Evolutionary conservation across 2,113 vertebrate genomes (phyloP), one percentile per base, ranked within the genome.

Genomic region (Cyanoliseus patagonus): DNA sequence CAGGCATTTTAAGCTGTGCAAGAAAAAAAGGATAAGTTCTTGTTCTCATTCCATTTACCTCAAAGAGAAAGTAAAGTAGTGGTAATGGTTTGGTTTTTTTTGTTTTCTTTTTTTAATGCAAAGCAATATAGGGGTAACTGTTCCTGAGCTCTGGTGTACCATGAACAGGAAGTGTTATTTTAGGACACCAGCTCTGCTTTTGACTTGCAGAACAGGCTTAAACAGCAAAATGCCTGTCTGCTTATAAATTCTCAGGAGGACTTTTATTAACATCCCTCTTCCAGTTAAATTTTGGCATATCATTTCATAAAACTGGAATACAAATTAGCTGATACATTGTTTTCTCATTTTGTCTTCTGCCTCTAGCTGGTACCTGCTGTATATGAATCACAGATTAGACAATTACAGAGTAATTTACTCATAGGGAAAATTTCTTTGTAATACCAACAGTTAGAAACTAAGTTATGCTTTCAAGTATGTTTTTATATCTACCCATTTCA

Each of bases 281-380:
- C 74, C 7, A 77, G 63, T 78, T 81, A 90, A 70, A 68, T 74
- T 93, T 84, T 90, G 63, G 17, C n/a, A 53, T 59, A 61, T 63
- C 22, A 55, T 90, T 93, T 86, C 35, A 74, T 90, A 90, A 91
- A 85, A 74, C n/a, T 16, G 5, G 46, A 86, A 89, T 80, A 70
- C 15, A 90, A 86, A 90, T 51, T 90, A 64, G 7, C 8, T 67
- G 37, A n/a, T 63, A 72, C 7, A 68, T 85, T 68, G 27, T 66
- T 89, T 92, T 92, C 64, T 92, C 46, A 76, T 57, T 94, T 89
- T 88, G 19, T 66, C 37, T 95, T 42, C 74, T 83, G 42, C 41
- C 22, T 82, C 22, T 85, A 31, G 1, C 39, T 7, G 17, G 19
- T 76, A 85, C 3, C 33, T 86, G 27, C 59, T 75, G 35, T 72